A percentile compares a stretch with the other conserved stretches of the same genome.
Conservation (phyloP, 2,113 vertebrate genomes). For the Pimephales promelas region DNA sequence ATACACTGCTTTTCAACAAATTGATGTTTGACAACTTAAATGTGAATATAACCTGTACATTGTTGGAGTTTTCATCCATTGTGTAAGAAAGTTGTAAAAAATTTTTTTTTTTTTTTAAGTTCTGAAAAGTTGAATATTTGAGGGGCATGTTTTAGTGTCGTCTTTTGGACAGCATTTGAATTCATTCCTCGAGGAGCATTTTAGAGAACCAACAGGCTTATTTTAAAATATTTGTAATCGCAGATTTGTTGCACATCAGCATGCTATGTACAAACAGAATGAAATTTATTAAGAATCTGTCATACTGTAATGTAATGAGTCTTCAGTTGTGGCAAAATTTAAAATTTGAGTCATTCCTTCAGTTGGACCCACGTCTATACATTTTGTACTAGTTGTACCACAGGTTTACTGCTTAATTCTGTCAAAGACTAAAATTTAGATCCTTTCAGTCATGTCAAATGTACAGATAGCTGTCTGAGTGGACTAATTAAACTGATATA, state of each 20-base stretch:
- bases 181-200: neutral
- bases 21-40: neutral
- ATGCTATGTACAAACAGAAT: neutral
- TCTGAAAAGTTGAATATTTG: conserved; percentile 43
- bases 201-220: neutral
- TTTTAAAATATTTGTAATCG: neutral
- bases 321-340: neutral
- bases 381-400: neutral
- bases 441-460: neutral
- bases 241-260: neutral
- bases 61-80: conserved; percentile 45
- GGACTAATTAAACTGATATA: neutral
- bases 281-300: neutral
- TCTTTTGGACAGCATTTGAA: conserved; percentile 47
- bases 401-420: neutral
- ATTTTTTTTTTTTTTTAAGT: neutral
- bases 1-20: conserved; percentile 13
- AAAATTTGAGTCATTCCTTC: neutral
- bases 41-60: conserved; percentile 48
- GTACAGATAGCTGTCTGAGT: neutral
- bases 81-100: conserved; percentile 22
- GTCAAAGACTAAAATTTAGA: neutral
- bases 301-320: neutral
- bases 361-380: neutral
- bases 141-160: conserved; percentile 44